Conservation (phyloP, 2,797 vertebrate genomes). For the Uromys caudimaculatus region DNA sequence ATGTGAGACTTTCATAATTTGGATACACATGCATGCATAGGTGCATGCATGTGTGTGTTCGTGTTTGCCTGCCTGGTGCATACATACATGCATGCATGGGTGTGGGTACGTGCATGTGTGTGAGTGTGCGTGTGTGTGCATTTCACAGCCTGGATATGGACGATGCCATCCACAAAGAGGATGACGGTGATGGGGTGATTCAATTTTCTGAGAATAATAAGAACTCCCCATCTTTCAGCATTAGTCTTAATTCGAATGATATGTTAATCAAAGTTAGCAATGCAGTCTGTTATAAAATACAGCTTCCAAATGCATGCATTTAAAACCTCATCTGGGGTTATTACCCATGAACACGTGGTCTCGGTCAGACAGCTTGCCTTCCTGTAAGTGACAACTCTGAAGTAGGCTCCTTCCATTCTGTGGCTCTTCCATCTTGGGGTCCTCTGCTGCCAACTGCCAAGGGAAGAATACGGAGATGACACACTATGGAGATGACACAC, state of each 20-base stretch:
- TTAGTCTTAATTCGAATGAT: neutral
- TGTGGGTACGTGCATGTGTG: neutral
- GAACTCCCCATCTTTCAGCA: neutral
- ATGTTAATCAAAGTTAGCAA: neutral
- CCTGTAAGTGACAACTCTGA: neutral
- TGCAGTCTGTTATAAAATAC: neutral
- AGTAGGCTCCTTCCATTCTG: neutral
- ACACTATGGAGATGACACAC: neutral
- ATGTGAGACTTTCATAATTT: neutral
- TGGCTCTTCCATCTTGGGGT: neutral
- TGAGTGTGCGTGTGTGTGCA: too few species aligned
- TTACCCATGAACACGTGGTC: neutral
- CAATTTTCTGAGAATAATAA: neutral
- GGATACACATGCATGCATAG: neutral
- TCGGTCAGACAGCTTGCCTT: neutral
- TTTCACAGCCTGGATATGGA: neutral
- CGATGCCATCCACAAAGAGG: neutral
- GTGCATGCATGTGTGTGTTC: fast-evolving
- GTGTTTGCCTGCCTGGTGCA: too few species aligned
- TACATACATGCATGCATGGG: fast-evolving
- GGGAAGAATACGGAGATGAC: neutral
- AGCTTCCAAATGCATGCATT: neutral
- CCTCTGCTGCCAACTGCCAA: neutral
- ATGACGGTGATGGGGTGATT: neutral
- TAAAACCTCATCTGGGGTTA: neutral